A percentile compares a stretch with the other conserved stretches of the same genome.
These are phyloP conservation scores for Zootermopsis nevadensis DNA, from an alignment of 2,888 invertebrate genomes.

Conservation along the genomic window DNA sequence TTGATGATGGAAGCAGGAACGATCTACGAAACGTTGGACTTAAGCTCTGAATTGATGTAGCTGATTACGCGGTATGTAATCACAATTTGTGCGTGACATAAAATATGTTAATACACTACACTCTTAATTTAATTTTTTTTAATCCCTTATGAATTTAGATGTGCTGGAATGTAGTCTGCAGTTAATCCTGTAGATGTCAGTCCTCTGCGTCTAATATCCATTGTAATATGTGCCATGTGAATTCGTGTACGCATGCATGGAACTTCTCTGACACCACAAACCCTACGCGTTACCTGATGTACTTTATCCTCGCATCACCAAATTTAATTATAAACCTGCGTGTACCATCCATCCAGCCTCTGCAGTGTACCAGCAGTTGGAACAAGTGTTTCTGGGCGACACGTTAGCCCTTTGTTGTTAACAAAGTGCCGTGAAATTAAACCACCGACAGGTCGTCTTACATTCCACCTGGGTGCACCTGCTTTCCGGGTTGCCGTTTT, in stretches of 20 bases:
- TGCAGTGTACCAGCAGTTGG: not conserved
- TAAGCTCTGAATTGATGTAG: too few relatives aligned
- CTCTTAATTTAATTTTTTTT: constrained; percentile 1
- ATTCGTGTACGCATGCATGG: not conserved
- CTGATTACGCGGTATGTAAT: too few relatives aligned
- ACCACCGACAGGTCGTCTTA: not conserved
- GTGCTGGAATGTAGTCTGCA: not conserved
- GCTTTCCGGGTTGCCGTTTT: not conserved
- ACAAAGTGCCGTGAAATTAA: constrained; percentile 3
- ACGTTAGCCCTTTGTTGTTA: not conserved
- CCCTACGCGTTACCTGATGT: not conserved
- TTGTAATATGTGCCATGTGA: not conserved
- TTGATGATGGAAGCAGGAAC: too few relatives aligned
- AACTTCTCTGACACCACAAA: not conserved
- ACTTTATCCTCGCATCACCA: constrained; percentile 23
- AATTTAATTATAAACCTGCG: constrained; percentile 22
- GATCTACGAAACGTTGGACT: too few relatives aligned
- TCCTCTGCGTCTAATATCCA: not conserved
- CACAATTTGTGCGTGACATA: too few relatives aligned
- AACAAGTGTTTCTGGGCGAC: not conserved
- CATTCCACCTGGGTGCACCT: not conserved
- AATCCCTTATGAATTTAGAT: not conserved
- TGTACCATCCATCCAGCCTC: not conserved
- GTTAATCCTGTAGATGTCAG: not conserved
- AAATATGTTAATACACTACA: too few relatives aligned